Base-by-base conservation (phyloP, 2,797 vertebrate genomes). In the Catharus ustulatus region DNA sequence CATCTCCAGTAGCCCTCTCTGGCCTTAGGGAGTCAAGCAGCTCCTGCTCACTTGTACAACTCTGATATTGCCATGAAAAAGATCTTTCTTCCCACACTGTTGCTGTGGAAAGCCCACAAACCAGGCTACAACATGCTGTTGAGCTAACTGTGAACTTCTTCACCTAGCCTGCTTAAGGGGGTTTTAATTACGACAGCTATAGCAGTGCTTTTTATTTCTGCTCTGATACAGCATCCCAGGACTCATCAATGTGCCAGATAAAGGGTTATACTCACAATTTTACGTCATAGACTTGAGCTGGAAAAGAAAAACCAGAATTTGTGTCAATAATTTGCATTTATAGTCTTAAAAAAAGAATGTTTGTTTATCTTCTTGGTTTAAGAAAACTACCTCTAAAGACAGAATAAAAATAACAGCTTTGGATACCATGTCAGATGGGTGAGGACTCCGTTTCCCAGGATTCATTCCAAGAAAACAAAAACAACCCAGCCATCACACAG, bases 231-330 rank as follows among this genome's bases (percentile, higher is more conserved):
- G 30, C 5, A 30, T 72, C 55, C 59, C 40, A 24, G 54, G 57
- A 59, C 38, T 52, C 61, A 43, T 18, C 42, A 66, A 1, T 19
- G 48, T 0, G 3, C 51, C 49, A 93, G 57, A 73, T 54, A 27
- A 74, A 94, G 43, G 57, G 15, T 79, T 23, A 84, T 94, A 96
- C 97, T 98, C 92, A 97, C 97, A 84, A 62, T 84, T 84, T 72
- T 18, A 97, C 93, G 19, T 97, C 89, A 59, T 94, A 97, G 85
- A 9, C 57, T 71, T 87, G 84, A 68, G 91, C 97, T 98, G 95
- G 66, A 97, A 98, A 94, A 96, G 57, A 97, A 94, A 32, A 80
- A 72, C 48, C 23, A 86, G 68, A 93, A 58, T 26, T 18, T 27
- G 6, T 54, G 36, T 94, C 80, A 94, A 36, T 62, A 78, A 68